A percentile compares a stretch with the other conserved stretches of the same genome.
Evolutionary conservation across 1,140 invertebrate species (phyloP).

Genomic region (Philopotamus ludificatus): DNA sequence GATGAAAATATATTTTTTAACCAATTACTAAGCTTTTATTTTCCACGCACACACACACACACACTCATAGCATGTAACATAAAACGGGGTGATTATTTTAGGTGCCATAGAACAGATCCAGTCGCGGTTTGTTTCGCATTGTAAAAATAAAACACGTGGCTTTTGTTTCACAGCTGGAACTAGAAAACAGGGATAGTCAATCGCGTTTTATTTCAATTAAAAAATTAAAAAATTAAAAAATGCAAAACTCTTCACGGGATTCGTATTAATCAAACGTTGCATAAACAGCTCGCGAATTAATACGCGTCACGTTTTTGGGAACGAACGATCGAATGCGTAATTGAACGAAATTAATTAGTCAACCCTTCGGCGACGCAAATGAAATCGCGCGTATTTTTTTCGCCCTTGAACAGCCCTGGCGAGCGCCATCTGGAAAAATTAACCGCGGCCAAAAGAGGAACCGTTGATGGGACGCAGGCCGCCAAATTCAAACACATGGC

Average conservation of each 20-base stretch:
- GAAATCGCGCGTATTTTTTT: too few relatives aligned
- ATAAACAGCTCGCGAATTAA: too few relatives aligned
- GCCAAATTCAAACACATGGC: constrained; percentile 26
- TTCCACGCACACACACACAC: neutral
- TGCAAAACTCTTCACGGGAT: too few relatives aligned
- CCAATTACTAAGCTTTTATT: too few relatives aligned
- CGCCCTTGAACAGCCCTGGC: constrained; percentile 9
- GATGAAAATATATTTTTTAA: too few relatives aligned
- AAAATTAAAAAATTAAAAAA: too few relatives aligned
- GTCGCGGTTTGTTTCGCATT: constrained; percentile 30
- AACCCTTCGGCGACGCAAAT: too few relatives aligned
- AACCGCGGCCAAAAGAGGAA: constrained; percentile 9
- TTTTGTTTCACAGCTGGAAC: constrained; percentile 28
- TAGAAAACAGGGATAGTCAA: constrained; percentile 4
- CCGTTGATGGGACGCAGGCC: constrained; percentile 18
- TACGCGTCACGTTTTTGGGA: too few relatives aligned
- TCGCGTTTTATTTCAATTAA: neutral
- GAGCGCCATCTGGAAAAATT: constrained; percentile 2
- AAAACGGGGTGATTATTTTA: constrained; percentile 24
- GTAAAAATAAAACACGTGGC: constrained; percentile 31
- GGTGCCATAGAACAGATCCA: constrained; percentile 19
- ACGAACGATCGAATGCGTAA: too few relatives aligned
- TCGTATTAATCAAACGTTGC: too few relatives aligned
- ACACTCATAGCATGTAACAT: neutral
- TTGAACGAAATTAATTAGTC: too few relatives aligned